Base-by-base conservation (phyloP, 2,113 vertebrate species). In the Heterotilapia buettikoferi region DNA sequence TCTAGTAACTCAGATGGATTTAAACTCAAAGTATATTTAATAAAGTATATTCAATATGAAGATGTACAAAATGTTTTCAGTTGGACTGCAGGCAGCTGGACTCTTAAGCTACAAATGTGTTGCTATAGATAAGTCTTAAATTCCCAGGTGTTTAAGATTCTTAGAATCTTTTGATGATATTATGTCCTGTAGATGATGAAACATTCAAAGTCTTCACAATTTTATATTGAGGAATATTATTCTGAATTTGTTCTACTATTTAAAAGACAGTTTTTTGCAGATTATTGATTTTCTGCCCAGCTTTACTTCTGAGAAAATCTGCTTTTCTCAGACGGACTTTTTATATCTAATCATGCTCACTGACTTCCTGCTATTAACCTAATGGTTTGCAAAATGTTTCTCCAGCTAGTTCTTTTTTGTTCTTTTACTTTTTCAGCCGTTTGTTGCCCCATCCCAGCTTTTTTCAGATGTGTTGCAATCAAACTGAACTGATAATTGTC, bases 21-120 rank as follows among this genome's bases (percentile, higher is more conserved):
- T 63, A 11, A 63, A 33, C 29, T 31, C 0, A 18, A 61, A 63
- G 59, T 63, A 63, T 63, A 36, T 63, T 63, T 36, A 63, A 38
- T 36, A 61, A 61, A 61, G 29, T 61, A 63, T 63, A 63, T 63
- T 63, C 29, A 66, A 66, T n/a, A 66, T 66, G 33, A 66, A 66
- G 31, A 66, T 38, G 18, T 2, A 66, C 31, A 66, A 66, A 0
- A 66, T 66, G 0, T n/a, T n/a, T 36, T 66, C 6, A 66, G 31
- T n/a, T 66, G 18, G 31, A 66, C 18, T n/a, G 10, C 31, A 12
- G 31, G 31, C 10, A 38, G 31, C 4, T n/a, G 18, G 18, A 66
- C 61, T 36, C 61, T 66, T 12, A n/a, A 36, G 18, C 31, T 66
- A 66, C 18, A 66, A 66, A 36, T 66, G 18, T 36, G 9, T 66